These are phyloP conservation scores for Epinephelus awoara DNA, from an alignment of 2,797 vertebrate genomes.

Conservation along the genomic window DNA sequence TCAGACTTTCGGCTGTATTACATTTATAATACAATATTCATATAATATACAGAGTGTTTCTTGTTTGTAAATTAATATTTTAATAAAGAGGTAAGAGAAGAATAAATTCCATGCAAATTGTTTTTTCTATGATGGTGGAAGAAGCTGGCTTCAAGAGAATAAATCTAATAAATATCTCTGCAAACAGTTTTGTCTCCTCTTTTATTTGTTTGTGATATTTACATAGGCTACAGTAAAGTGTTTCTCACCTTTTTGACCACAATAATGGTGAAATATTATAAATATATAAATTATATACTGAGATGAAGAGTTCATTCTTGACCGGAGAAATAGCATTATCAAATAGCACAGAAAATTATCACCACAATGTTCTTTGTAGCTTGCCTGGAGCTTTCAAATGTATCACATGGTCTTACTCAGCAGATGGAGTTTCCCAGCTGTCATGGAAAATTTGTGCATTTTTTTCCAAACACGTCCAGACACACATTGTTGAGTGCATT, in stretches of 20 bases:
- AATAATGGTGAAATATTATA: neutral
- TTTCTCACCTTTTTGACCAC: neutral
- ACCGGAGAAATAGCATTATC: neutral
- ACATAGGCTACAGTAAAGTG: neutral
- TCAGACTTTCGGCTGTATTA: constrained; percentile 43
- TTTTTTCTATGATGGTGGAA: constrained; percentile 68
- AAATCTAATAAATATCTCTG: constrained; percentile 66
- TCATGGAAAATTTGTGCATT: neutral
- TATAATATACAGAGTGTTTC: neutral
- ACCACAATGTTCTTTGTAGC: neutral
- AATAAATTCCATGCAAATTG: constrained; percentile 38
- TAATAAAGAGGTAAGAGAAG: constrained; percentile 38
- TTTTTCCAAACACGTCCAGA: too few species aligned
- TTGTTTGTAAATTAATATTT: constrained; percentile 36
- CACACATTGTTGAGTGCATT: neutral
- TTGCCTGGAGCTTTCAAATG: neutral
- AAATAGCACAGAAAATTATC: neutral
- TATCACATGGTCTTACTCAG: neutral
- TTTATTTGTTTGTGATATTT: neutral
- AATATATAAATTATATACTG: neutral
- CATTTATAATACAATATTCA: constrained; percentile 11
- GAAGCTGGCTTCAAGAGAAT: constrained; percentile 81
- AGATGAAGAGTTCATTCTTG: neutral
- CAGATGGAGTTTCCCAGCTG: neutral
- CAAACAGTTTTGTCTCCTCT: constrained; percentile 29